Conservation (phyloP, 2,888 invertebrate genomes). For the Cynaeus angustus region DNA sequence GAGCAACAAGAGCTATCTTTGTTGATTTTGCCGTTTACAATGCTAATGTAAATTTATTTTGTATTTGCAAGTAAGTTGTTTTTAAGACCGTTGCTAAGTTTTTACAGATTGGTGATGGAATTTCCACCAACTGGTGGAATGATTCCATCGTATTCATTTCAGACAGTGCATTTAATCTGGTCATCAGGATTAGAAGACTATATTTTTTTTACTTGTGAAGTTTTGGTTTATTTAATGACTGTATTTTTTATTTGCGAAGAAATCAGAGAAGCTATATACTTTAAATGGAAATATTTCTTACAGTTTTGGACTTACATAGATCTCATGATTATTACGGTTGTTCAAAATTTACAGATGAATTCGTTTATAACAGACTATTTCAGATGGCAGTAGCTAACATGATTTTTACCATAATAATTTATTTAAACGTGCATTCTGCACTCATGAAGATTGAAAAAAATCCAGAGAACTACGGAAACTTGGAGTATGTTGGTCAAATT, state of each 20-base stretch:
- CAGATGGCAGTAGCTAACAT: conserved; percentile 30
- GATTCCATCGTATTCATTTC: conserved; percentile 75
- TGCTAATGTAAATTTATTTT: conserved; percentile 77
- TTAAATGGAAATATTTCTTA: conserved; percentile 74
- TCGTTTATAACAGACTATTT: conserved; percentile 5
- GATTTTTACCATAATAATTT: conserved; percentile 32
- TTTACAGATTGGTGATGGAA: conserved; percentile 77
- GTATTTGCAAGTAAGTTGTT: conserved; percentile 61
- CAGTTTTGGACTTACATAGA: conserved; percentile 80
- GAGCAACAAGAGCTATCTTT: conserved; percentile 80
- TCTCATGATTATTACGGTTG: conserved; percentile 72
- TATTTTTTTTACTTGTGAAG: conserved; percentile 74
- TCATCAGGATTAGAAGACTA: conserved; percentile 69
- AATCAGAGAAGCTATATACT: conserved; percentile 72
- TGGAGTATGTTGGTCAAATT: conserved; percentile 77
- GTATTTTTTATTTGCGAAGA: conserved; percentile 77
- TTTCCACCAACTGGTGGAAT: conserved; percentile 82
- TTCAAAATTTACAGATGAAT: not conserved
- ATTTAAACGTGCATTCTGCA: conserved; percentile 21
- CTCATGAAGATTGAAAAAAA: conserved; percentile 52
- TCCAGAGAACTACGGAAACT: conserved; percentile 73
- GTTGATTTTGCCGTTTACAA: conserved; percentile 85
- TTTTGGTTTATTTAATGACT: conserved; percentile 75
- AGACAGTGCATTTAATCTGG: conserved; percentile 77
- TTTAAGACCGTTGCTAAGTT: conserved; percentile 54